These are phyloP conservation scores for Calephelis perditalis DNA, from an alignment of 2,888 invertebrate species.

Conservation along the genomic window DNA sequence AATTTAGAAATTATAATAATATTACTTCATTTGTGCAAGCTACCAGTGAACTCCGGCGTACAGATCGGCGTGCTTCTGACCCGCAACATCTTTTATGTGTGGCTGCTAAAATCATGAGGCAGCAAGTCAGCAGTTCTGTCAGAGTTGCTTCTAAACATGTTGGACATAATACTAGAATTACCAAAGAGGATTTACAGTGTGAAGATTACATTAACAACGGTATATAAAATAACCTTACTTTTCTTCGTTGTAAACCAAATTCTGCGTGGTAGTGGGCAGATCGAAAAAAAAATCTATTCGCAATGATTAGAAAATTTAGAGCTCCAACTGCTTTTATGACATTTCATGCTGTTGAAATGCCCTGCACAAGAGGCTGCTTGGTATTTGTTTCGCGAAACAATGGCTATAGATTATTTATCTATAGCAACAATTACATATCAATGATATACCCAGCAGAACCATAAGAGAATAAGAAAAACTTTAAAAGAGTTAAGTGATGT, in stretches of 20 bases:
- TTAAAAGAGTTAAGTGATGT: slow-evolving; percentile 37
- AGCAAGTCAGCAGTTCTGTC: slow-evolving; percentile 23
- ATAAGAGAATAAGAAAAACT: slow-evolving; percentile 37
- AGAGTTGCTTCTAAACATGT: slow-evolving; percentile 29
- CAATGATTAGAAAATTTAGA: slow-evolving; percentile 49
- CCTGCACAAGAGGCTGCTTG: slow-evolving; percentile 39
- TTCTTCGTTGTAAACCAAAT: slow-evolving; percentile 44
- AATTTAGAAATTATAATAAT: slow-evolving; percentile 32
- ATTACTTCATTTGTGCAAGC: slow-evolving; percentile 37
- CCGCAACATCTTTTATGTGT: slow-evolving; percentile 40
- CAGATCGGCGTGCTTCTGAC: slow-evolving; percentile 38
- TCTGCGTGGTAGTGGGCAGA: slow-evolving; percentile 44
- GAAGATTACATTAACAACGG: slow-evolving; percentile 35
- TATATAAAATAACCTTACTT: slow-evolving; percentile 32
- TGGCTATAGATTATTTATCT: slow-evolving; percentile 21
- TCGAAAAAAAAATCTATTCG: slow-evolving; percentile 46
- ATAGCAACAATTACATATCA: slow-evolving; percentile 21
- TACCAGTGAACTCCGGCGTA: slow-evolving; percentile 26
- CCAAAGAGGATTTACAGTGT: slow-evolving; percentile 34
- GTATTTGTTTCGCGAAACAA: slow-evolving; percentile 27
- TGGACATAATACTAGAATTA: slow-evolving; percentile 33
- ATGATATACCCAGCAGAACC: slow-evolving; percentile 37
- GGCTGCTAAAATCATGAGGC: slow-evolving; percentile 38
- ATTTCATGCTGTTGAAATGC: neutral
- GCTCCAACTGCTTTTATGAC: slow-evolving; percentile 42